phyloP scores from a whole-genome alignment of 2,888 invertebrate species.

The Anorthoa munda region DNA sequence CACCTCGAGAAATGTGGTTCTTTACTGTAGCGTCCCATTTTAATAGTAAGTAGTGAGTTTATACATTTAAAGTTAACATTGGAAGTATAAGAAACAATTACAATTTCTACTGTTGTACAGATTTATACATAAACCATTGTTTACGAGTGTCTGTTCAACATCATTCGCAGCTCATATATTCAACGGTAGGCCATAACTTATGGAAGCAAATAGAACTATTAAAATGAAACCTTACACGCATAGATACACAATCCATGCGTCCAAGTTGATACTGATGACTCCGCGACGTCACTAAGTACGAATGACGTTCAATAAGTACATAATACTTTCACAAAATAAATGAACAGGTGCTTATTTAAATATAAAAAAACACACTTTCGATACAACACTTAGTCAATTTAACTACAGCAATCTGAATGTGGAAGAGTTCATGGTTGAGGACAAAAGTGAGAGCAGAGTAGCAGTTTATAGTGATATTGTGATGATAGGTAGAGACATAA shows the following conservation, averaged over 20 bases:
- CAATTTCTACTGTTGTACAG: neutral
- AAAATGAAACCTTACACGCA: slow-evolving; percentile 42
- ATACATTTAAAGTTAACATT: slow-evolving; percentile 1
- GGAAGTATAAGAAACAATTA: neutral
- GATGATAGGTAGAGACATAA: slow-evolving; percentile 26
- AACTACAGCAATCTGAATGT: slow-evolving; percentile 51
- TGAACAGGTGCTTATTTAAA: slow-evolving; percentile 41
- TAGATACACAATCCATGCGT: slow-evolving; percentile 35
- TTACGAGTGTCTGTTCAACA: neutral
- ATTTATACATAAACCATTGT: neutral
- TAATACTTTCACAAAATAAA: slow-evolving; percentile 64
- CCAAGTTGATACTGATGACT: slow-evolving; percentile 47
- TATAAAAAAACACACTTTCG: slow-evolving; percentile 54
- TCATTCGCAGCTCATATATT: neutral
- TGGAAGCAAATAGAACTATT: slow-evolving; percentile 27
- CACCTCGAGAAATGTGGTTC: slow-evolving; percentile 68
- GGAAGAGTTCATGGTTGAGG: slow-evolving; percentile 16
- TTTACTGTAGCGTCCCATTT: slow-evolving; percentile 44
- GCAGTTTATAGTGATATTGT: slow-evolving; percentile 25
- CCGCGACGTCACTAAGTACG: slow-evolving; percentile 70
- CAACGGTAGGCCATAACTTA: neutral
- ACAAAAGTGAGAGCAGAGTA: slow-evolving; percentile 10
- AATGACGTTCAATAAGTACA: slow-evolving; percentile 72
- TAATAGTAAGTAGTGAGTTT: slow-evolving; percentile 36
- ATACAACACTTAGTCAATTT: slow-evolving; percentile 66